These are phyloP conservation scores for Drosophila gunungcola DNA, from an alignment of 1,140 invertebrate genomes.

Conservation along the genomic window DNA sequence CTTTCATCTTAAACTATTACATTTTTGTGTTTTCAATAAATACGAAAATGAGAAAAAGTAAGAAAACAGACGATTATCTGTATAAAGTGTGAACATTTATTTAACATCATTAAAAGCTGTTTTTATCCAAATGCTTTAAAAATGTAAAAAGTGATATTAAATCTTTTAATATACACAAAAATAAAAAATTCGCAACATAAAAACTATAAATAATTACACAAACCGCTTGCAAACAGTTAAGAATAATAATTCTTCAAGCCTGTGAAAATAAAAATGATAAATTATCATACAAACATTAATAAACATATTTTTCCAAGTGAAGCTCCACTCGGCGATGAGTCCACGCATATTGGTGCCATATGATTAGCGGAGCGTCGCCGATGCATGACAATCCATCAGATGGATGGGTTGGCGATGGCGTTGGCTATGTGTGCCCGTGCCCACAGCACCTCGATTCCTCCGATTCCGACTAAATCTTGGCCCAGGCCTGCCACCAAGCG, in stretches of 20 bases:
- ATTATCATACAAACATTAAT: background rate
- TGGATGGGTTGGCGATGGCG: conserved; percentile 23
- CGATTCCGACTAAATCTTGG: conserved; percentile 57
- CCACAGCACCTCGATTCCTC: conserved; percentile 2
- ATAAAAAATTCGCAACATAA: too few species aligned
- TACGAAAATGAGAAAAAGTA: too few species aligned
- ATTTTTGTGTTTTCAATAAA: too few species aligned
- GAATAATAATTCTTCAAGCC: background rate
- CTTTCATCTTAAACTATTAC: too few species aligned
- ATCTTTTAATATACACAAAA: too few species aligned
- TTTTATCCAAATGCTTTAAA: too few species aligned
- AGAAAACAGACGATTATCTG: too few species aligned
- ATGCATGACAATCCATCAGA: conserved; percentile 70
- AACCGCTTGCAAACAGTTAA: background rate
- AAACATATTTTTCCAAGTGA: conserved; percentile 13
- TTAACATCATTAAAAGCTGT: too few species aligned
- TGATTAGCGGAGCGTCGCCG: conserved; percentile 68
- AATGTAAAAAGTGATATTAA: too few species aligned
- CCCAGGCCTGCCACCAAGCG: conserved; percentile 52
- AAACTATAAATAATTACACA: too few species aligned
- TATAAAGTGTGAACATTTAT: too few species aligned
- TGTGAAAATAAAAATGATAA: background rate
- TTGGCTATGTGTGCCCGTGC: conserved; percentile 1
- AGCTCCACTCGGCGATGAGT: conserved; percentile 19
- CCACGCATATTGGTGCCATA: conserved; percentile 79